Evolutionary conservation across 2,888 invertebrate genomes (phyloP), one percentile per base, ranked within the genome.

Genomic region (Lochmaea crataegi): DNA sequence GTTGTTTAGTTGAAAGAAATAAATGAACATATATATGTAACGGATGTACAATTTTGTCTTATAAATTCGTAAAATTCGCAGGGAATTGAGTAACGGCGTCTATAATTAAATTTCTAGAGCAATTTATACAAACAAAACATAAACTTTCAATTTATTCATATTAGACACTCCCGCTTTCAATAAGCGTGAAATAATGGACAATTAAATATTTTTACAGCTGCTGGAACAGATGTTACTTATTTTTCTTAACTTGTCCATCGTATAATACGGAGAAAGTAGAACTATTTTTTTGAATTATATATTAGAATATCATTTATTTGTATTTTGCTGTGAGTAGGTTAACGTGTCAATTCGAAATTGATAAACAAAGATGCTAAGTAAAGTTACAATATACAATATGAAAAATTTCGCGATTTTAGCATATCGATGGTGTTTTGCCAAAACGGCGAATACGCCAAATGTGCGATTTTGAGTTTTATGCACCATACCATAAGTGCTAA

Each of bases 81-180:
- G 32, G 26, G 26, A 32, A 32, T 32, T 32, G 4, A 32, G 5
- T 32, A 4, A 32, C 26, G 26, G 4, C 32, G 1, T 38, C 32
- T 38, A 38, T 38, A 38, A 38, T 38, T 38, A 38, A 38, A 14
- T 45, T 45, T 45, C 45, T 45, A 12, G 11, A 12, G 3, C 14
- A 12, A 45, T 14, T 45, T 45, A 14, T 41, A 41, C 1, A 41
- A 41, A 41, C 41, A 41, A 41, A 14, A 45, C 45, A 11, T 11
- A 42, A 42, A 48, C 48, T 48, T 48, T 48, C 48, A 48, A 48
- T 48, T 51, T 51, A n/a, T 51, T n/a, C 51, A 51, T 51, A 51
- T n/a, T 45, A 45, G 45, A 45, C 4, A 45, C 45, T 45, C 45
- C 45, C 45, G 45, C 45, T 51, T 51, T 51, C 51, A 51, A 51